phyloP scores from a whole-genome alignment of 2,888 invertebrate genomes.

The Monoplex corrugatus region DNA sequence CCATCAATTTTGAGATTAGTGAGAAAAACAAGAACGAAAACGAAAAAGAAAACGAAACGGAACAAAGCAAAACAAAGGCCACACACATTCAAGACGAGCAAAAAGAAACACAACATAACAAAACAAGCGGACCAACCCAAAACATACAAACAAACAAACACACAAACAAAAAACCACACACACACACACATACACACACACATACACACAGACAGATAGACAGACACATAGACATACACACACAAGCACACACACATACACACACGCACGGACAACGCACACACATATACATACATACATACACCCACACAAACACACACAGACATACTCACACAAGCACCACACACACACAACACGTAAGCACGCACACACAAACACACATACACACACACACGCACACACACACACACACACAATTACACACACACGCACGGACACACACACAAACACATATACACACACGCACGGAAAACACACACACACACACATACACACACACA shows the following conservation, averaged over 20 bases:
- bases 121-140: too few relatives aligned
- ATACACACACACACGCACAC: too few relatives aligned
- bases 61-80: too few relatives aligned
- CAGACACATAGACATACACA: neutral
- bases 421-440: too few relatives aligned
- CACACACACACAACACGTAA: neutral
- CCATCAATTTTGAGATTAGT: too few relatives aligned
- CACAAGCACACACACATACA: neutral
- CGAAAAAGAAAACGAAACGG: too few relatives aligned
- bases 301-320: too few relatives aligned
- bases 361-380: neutral
- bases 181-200: neutral
- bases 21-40: too few relatives aligned
- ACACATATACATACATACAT: neutral
- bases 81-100: too few relatives aligned
- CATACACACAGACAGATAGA: neutral
- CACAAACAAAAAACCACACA: neutral
- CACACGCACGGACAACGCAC: neutral
- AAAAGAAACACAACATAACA: too few relatives aligned
- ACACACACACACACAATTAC: too few relatives aligned
- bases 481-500: neutral
- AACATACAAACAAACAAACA: neutral
- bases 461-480: neutral
- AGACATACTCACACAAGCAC: neutral
- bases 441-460: neutral